phyloP scores from a whole-genome alignment of 2,113 vertebrate genomes.

The Chlorodrepanis virens region DNA sequence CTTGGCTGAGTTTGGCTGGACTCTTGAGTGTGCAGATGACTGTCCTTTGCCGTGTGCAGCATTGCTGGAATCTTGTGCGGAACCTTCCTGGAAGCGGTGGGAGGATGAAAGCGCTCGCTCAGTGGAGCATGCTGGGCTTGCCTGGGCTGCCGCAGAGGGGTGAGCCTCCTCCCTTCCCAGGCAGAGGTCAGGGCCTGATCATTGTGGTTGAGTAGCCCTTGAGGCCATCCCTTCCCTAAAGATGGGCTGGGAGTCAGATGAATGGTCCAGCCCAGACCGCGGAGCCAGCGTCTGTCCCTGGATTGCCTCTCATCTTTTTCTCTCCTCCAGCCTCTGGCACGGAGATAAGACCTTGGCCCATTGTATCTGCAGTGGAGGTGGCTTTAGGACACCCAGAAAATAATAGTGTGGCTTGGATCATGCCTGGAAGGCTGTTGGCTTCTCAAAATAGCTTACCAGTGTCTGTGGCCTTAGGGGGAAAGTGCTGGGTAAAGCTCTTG shows the following conservation, averaged over 20 bases:
- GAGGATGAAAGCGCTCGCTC: neutral
- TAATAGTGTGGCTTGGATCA: neutral
- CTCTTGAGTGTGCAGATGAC: neutral
- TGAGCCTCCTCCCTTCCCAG: neutral
- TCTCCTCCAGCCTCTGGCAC: neutral
- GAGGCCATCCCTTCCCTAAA: neutral
- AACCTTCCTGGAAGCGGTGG: slow-evolving; percentile 44
- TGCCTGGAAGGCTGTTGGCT: neutral
- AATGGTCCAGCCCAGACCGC: neutral
- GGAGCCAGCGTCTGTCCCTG: rapidly evolving
- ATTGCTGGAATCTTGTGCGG: rapidly evolving
- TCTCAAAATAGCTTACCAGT: neutral
- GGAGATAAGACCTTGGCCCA: neutral
- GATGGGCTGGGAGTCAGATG: neutral
- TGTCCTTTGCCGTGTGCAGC: neutral
- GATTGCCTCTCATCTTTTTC: neutral
- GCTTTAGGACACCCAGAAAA: slow-evolving; percentile 20
- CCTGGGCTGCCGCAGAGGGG: neutral
- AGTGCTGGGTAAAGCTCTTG: neutral
- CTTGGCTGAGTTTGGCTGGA: neutral
- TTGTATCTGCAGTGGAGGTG: neutral
- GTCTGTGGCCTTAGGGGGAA: neutral
- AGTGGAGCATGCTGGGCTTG: neutral
- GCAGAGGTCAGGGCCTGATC: neutral
- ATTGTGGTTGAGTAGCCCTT: neutral